phyloP scores from a whole-genome alignment of 2,888 invertebrate species.

The Hyles lineata region DNA sequence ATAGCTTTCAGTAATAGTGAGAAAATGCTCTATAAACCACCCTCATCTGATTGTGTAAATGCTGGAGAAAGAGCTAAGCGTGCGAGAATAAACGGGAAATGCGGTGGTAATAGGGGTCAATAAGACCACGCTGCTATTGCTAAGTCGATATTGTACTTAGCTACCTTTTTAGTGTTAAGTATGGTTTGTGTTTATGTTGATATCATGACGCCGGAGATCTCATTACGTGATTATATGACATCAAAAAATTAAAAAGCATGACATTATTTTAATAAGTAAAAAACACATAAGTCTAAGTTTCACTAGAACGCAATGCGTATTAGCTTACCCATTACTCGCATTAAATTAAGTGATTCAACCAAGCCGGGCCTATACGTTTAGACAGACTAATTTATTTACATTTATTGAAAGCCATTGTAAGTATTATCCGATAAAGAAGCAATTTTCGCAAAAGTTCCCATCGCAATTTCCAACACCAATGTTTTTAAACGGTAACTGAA shows the following conservation, averaged over 20 bases:
- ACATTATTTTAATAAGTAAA: too few relatives aligned
- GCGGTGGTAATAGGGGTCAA: not conserved
- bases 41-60: constrained; percentile 21
- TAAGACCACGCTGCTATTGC: not conserved
- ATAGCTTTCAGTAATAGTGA: constrained; percentile 18
- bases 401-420: too few relatives aligned
- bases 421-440: too few relatives aligned
- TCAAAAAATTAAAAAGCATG: too few relatives aligned
- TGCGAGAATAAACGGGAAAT: constrained; percentile 6
- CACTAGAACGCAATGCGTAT: too few relatives aligned
- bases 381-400: too few relatives aligned
- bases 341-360: too few relatives aligned
- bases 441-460: not conserved
- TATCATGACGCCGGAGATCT: not conserved
- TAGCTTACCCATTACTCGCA: too few relatives aligned
- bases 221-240: too few relatives aligned
- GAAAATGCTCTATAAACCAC: constrained; percentile 27
- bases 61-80: not conserved
- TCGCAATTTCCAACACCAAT: not conserved
- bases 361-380: too few relatives aligned
- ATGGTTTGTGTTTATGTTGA: not conserved
- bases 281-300: too few relatives aligned
- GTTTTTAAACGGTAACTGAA: not conserved
- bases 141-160: not conserved
- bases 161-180: not conserved